Evolutionary conservation across 2,113 vertebrate species (phyloP).

Genomic region (Silurus glanis): DNA sequence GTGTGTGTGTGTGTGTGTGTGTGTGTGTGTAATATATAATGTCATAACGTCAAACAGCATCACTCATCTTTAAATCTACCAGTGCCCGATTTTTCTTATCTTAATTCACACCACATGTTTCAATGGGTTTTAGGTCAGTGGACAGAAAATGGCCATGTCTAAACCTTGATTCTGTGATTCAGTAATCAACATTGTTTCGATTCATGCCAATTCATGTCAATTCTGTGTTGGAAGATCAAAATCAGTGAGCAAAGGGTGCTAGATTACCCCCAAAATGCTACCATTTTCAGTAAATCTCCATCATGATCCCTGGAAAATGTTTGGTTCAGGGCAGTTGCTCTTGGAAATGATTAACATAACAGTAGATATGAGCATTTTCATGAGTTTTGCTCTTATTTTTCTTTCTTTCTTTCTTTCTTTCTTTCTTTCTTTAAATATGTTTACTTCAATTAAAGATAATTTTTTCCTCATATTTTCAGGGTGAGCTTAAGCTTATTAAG

Average conservation of each 20-base stretch:
- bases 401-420: neutral
- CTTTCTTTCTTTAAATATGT: neutral
- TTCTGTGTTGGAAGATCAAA: neutral
- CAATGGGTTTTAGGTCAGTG: neutral
- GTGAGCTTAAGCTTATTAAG: neutral
- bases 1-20: no score
- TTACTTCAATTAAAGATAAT: neutral
- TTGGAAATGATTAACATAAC: neutral
- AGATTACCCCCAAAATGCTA: neutral
- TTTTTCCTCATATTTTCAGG: neutral
- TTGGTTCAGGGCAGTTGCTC: neutral
- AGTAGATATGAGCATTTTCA: neutral
- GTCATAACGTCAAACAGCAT: neutral
- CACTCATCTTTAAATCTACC: neutral
- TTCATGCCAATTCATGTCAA: neutral
- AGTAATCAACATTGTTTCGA: neutral
- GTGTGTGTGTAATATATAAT: no score
- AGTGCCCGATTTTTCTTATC: neutral
- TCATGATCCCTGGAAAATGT: neutral
- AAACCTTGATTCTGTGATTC: neutral
- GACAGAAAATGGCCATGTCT: neutral
- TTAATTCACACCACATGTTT: neutral
- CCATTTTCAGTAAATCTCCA: neutral
- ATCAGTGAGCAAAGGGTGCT: neutral
- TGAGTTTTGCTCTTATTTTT: neutral